Conservation (phyloP, 2,113 vertebrate genomes). For the Ovis canadensis region DNA sequence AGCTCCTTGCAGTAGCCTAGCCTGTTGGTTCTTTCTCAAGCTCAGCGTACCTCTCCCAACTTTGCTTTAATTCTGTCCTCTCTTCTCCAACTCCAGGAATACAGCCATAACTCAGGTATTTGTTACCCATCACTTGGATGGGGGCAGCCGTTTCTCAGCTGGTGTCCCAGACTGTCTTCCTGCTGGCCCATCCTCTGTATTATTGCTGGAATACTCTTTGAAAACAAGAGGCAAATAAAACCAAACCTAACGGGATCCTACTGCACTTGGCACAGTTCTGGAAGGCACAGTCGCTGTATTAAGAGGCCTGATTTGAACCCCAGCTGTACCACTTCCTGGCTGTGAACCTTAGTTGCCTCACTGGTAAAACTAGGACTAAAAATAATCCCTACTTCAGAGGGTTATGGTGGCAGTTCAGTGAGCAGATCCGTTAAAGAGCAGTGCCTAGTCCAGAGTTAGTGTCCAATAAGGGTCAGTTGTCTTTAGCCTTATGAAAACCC, state of each 20-base stretch:
- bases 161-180: not conserved
- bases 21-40: not conserved
- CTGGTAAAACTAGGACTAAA: not conserved
- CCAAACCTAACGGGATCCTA: not conserved
- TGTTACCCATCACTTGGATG: not conserved
- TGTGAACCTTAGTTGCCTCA: not conserved
- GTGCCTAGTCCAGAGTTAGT: not conserved
- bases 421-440: not conserved
- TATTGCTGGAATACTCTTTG: not conserved
- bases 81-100: not conserved
- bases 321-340: not conserved
- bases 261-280: not conserved
- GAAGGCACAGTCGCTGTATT: not conserved
- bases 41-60: rapidly evolving
- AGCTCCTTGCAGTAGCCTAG: no score
- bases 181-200: not conserved
- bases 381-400: not conserved
- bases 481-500: not conserved
- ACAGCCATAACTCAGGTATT: not conserved
- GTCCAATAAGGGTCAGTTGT: not conserved
- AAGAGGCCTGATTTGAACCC: not conserved
- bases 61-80: not conserved
- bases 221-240: not conserved
- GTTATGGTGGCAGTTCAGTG: not conserved
- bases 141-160: not conserved